A percentile compares a stretch with the other conserved stretches of the same genome.
Evolutionary conservation across 2,113 vertebrate genomes (phyloP).

Genomic region (Gasterosteus aculeatus): DNA sequence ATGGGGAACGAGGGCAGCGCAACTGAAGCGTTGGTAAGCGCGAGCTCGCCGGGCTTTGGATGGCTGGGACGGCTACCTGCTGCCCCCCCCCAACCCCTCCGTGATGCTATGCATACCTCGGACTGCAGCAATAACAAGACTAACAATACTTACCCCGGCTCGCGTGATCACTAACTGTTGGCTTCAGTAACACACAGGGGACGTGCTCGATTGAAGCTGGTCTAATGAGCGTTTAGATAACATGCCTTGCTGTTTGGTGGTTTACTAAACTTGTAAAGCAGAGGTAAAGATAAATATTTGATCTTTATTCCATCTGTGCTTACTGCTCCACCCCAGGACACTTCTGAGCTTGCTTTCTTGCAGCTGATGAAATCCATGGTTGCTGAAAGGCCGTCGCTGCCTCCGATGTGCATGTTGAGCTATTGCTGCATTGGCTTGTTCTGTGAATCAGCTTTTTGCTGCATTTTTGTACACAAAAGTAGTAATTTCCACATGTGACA

Average conservation of each 20-base stretch:
- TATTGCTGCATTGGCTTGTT: background rate
- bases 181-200: constrained; percentile 10
- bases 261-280: background rate
- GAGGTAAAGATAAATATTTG: background rate
- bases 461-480: background rate
- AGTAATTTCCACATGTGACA: constrained; percentile 35
- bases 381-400: background rate
- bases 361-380: background rate
- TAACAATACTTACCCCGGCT: constrained; percentile 51
- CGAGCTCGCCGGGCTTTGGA: constrained; percentile 10
- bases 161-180: constrained; percentile 21
- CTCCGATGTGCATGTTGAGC: background rate
- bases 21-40: constrained; percentile 76
- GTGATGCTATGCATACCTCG: constrained; percentile 6
- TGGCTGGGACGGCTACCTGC: constrained; percentile 31
- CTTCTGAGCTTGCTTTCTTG: background rate
- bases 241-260: background rate
- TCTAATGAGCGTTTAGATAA: constrained; percentile 28
- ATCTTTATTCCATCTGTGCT: background rate
- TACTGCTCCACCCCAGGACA: background rate
- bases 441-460: background rate
- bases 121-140: constrained; percentile 42
- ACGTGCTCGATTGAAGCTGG: constrained; percentile 25
- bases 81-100: background rate
- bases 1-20: constrained; percentile 85